Conservation (phyloP, 1,140 invertebrate genomes). For the Ceratoteleas bidentatus region DNA sequence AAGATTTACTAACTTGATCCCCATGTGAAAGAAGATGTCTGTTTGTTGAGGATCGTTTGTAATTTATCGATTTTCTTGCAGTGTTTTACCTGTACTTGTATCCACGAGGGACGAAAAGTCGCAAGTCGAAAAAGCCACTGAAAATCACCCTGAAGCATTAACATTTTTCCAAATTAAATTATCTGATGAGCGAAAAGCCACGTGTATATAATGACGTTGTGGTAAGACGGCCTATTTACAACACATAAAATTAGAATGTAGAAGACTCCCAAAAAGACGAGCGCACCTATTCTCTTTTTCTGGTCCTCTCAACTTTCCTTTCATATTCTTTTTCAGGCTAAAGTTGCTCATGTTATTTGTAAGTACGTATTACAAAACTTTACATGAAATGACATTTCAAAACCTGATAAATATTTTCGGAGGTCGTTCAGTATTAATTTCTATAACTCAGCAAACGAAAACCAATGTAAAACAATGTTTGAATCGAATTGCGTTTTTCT, state of each 20-base stretch:
- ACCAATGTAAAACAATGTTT: no score
- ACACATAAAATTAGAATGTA: neutral
- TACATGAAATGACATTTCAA: no score
- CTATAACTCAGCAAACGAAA: no score
- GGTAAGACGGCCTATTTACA: constrained; percentile 19
- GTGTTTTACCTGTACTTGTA: constrained; percentile 60
- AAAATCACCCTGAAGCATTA: constrained; percentile 57
- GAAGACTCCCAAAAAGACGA: neutral
- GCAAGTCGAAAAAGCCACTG: constrained; percentile 53
- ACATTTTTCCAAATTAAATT: constrained; percentile 4
- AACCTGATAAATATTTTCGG: no score
- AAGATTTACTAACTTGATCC: neutral
- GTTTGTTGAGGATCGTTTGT: neutral
- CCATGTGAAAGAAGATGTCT: neutral
- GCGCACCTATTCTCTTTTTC: no score
- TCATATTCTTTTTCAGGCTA: no score
- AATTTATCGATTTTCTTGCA: constrained; percentile 20
- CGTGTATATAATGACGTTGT: constrained; percentile 24
- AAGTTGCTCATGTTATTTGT: no score
- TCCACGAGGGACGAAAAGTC: constrained; percentile 54
- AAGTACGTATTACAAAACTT: no score
- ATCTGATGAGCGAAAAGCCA: constrained; percentile 5
- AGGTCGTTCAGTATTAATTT: no score
- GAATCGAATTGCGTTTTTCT: no score
- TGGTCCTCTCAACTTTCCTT: no score